Evolutionary conservation across 35 echinoderm and acorn worm genomes (phyloP).

Genomic region (Patiria miniata): DNA sequence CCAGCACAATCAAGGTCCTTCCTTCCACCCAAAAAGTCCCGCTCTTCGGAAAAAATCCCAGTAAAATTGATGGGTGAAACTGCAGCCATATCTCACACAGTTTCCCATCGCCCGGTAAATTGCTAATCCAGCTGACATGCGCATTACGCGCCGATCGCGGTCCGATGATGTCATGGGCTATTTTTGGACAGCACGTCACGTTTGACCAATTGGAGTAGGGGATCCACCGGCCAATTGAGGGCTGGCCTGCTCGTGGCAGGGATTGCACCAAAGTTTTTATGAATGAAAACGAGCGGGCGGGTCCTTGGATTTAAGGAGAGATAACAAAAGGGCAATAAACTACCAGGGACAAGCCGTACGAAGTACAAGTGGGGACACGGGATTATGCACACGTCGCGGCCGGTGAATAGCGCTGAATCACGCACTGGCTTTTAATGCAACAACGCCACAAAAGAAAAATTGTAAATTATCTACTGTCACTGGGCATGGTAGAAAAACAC

Average conservation of each 20-base stretch:
- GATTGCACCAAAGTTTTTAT: slow-evolving; percentile 32
- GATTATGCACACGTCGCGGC: slow-evolving; percentile 4
- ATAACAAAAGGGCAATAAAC: slow-evolving; percentile 25
- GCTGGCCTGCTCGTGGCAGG: background rate
- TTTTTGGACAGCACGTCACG: slow-evolving; percentile 5
- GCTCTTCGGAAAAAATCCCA: slow-evolving; percentile 13
- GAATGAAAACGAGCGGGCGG: background rate
- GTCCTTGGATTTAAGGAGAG: background rate
- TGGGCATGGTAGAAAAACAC: background rate
- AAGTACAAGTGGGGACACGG: background rate
- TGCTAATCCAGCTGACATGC: background rate
- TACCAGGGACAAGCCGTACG: background rate
- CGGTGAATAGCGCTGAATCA: slow-evolving; percentile 3
- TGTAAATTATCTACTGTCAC: background rate
- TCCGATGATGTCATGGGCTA: slow-evolving; percentile 16
- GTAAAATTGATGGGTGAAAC: background rate
- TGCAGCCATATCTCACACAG: background rate
- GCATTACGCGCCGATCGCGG: background rate
- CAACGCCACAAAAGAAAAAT: background rate
- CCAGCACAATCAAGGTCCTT: background rate
- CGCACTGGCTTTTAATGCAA: background rate
- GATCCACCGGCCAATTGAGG: slow-evolving; percentile 2
- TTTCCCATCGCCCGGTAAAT: background rate
- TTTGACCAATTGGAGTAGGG: background rate
- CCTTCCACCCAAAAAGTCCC: background rate